Conservation (phyloP, 2,888 invertebrate genomes). For the Celastrina argiolus region DNA sequence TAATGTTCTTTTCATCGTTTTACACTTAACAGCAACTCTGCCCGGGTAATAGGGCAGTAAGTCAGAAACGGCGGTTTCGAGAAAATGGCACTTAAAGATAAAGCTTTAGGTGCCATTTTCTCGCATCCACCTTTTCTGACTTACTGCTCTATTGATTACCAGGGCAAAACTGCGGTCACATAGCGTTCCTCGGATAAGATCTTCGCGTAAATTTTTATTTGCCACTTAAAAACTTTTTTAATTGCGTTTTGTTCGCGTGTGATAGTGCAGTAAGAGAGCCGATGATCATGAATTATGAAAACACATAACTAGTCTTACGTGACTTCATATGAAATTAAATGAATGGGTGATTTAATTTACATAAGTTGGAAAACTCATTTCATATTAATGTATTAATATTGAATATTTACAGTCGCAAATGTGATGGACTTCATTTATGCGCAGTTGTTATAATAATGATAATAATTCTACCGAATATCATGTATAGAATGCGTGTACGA, state of each 20-base stretch:
- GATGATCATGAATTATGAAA: neutral
- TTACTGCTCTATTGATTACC: too few relatives aligned
- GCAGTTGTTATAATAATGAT: neutral
- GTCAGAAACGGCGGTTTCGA: too few relatives aligned
- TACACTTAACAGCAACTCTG: too few relatives aligned
- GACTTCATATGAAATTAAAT: constrained; percentile 1
- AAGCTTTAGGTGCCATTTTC: too few relatives aligned
- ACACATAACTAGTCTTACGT: constrained; percentile 2
- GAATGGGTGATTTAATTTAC: neutral
- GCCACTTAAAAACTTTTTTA: neutral
- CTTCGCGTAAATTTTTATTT: neutral
- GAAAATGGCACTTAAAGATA: too few relatives aligned
- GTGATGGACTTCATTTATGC: neutral
- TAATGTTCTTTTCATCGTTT: too few relatives aligned
- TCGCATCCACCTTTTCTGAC: too few relatives aligned
- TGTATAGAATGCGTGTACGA: too few relatives aligned
- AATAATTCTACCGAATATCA: too few relatives aligned
- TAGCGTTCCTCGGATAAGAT: too few relatives aligned
- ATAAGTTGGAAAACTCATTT: constrained; percentile 13
- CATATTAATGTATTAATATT: constrained; percentile 2
- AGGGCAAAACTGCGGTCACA: too few relatives aligned
- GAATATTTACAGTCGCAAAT: constrained; percentile 1
- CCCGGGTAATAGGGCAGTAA: too few relatives aligned
- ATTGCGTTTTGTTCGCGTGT: neutral
- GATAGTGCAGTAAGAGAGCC: neutral